Evolutionary conservation across 2,113 vertebrate species (phyloP), one percentile per base, ranked within the genome.

Genomic region (Butorides virescens): DNA sequence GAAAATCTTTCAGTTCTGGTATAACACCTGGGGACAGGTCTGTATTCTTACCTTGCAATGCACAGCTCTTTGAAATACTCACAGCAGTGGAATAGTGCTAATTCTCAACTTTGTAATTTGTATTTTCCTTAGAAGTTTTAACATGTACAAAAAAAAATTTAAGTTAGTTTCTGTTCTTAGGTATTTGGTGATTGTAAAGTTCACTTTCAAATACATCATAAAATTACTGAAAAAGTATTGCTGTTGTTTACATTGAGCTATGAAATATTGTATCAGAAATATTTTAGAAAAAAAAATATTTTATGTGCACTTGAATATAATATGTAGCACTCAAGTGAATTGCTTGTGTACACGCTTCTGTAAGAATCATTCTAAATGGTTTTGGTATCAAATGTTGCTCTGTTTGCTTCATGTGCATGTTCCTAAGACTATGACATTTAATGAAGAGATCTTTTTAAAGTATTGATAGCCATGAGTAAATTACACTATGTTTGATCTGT

Each of bases 381-480:
- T 46, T 77, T 92, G 36, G 5, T 86, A 56, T 93, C 81, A 55
- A 63, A 49, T 97, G 82, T 93, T 96, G 66, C 84, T 95, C 88
- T 90, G 76, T 95, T 95, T 91, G 65, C 62, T 77, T 52, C 92
- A 68, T 97, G 62, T 95, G 81, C 42, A 44, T 95, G 88, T 92
- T 95, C 90, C 3, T 96, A 97, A 98, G 92, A 90, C 97, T 98
- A 86, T 97, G 97, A 97, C 98, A 98, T 98, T 98, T 98, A 99
- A 98, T 98, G 98, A 98, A 98, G 98, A 97, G 96, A 94, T 96
- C 95, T 97, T 97, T 97, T 98, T 99, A 98, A 99, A 99, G 98
- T 98, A 98, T 99, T 98, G 97, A 99, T 98, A 98, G 97, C 98
- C 98, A 98, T 94, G 95, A 98, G 98, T 98, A 99, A 99, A 99